These are phyloP conservation scores for Clupea harengus DNA, from an alignment of 2,113 vertebrate species.

Conservation along the genomic window DNA sequence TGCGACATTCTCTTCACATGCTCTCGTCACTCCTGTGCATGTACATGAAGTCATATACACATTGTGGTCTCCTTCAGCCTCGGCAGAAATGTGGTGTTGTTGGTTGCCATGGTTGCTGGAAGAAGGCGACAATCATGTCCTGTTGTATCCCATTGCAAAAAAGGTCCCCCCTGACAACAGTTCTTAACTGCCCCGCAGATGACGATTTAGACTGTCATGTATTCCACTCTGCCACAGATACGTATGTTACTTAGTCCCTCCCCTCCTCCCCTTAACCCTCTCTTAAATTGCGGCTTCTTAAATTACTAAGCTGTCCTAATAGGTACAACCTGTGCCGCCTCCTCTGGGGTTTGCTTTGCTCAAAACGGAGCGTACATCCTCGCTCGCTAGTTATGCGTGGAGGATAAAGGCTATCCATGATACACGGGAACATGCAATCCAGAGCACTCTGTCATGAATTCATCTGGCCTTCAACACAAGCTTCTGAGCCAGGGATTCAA, in stretches of 20 bases:
- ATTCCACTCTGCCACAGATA: conserved; percentile 60
- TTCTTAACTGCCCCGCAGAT: conserved; percentile 61
- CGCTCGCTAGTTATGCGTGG: conserved; percentile 46
- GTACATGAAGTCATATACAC: neutral
- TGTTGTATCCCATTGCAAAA: neutral
- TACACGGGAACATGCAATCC: conserved; percentile 66
- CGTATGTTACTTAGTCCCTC: conserved; percentile 50
- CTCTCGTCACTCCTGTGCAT: neutral
- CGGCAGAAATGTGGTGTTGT: neutral
- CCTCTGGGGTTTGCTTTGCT: conserved; percentile 28
- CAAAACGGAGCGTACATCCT: conserved; percentile 62
- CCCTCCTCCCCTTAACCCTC: conserved; percentile 55
- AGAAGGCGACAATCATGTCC: neutral
- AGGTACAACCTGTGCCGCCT: conserved; percentile 74
- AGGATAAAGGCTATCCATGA: conserved; percentile 69
- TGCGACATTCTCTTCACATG: neutral
- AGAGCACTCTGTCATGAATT: conserved; percentile 63
- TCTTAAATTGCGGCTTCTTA: conserved; percentile 74
- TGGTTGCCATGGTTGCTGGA: neutral
- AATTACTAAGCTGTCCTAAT: conserved; percentile 79
- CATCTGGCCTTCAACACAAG: conserved; percentile 69
- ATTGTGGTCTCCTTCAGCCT: neutral
- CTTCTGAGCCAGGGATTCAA: conserved; percentile 70
- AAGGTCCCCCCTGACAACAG: neutral
- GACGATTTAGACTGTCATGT: conserved; percentile 59